Base-by-base conservation (phyloP, 2,888 invertebrate genomes). In the Brachypalpus laphriformis region DNA sequence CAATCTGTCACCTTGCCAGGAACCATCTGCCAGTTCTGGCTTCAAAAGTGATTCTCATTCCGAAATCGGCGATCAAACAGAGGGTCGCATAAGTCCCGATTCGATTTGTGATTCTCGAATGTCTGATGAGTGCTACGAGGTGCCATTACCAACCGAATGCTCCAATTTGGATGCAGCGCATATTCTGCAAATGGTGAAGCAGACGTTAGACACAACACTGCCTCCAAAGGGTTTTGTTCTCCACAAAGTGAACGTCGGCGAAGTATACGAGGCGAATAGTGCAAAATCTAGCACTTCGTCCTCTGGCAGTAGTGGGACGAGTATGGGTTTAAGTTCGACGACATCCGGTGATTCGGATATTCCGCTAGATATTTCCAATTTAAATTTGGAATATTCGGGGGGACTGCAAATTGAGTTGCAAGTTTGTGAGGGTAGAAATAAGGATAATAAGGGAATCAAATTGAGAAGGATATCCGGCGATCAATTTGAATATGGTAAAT, bases 381-480 rank as follows among this genome's bases (percentile, higher is more conserved):
- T 94, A 1, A 95, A 95, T 86, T 92, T 96, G 75, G 95, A 96
- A 89, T 96, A 96, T 89, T 96, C 96, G 0, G 96, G 96, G 0
- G 97, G 97, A 0, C 95, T 97, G 87, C 97, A 97, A 91, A 97
- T 97, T 34, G 97, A 97, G 89, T 91, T 98, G 89, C 95, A 96
- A 88, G 95, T 97, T 8, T 96, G 95, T 89, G 95, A 96, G 88
- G 95, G 95, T 87, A 94, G 95, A 89, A 91, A 89, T 88, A 91
- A 91, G 51, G 91, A 92, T 87, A 93, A 95, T 89, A 97, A 96
- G 88, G 97, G 97, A 6, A 93, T 97, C 88, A 97, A 97, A 88
- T 94, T 98, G 94, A 93, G 97, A 71, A 93, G 97, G 89, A 96
- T 98, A 88, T 97, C 97, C 0, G 97, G 97, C 4, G 97, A 98